phyloP scores from a whole-genome alignment of 2,797 vertebrate genomes.

The Knipowitschia caucasica region DNA sequence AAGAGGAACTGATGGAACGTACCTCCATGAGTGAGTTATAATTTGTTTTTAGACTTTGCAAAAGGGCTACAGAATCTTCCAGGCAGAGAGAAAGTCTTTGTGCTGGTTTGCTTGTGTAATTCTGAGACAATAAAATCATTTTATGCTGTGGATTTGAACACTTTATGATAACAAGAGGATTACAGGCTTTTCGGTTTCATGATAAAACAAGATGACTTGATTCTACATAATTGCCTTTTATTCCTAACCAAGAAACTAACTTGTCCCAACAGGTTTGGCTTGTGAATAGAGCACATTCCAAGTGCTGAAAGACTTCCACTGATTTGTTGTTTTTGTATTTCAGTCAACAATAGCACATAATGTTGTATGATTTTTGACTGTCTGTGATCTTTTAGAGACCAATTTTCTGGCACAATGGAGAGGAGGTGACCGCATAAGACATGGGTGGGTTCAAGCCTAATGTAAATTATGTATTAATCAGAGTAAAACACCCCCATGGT shows the following conservation, averaged over 20 bases:
- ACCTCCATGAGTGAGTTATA: slow-evolving; percentile 20
- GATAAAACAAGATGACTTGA: slow-evolving; percentile 46
- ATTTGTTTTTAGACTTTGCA: slow-evolving; percentile 57
- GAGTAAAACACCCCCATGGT: too few species aligned
- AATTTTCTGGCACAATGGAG: too few species aligned
- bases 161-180: slow-evolving; percentile 54
- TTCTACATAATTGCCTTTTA: slow-evolving; percentile 60
- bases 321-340: neutral
- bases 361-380: too few species aligned
- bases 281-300: slow-evolving; percentile 11
- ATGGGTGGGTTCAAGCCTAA: too few species aligned
- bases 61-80: slow-evolving; percentile 46
- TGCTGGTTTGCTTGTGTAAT: slow-evolving; percentile 41
- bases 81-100: slow-evolving; percentile 58
- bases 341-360: too few species aligned
- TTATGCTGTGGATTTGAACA: slow-evolving; percentile 48
- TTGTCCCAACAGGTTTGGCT: slow-evolving; percentile 40
- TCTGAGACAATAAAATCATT: slow-evolving; percentile 46
- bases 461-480: too few species aligned
- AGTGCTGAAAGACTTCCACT: slow-evolving; percentile 11
- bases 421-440: too few species aligned
- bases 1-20: neutral
- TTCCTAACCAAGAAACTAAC: slow-evolving; percentile 30
- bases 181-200: slow-evolving; percentile 51
- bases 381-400: too few species aligned